Evolutionary conservation across 2,888 invertebrate genomes (phyloP).

Genomic region (Gnatocerus cornutus): DNA sequence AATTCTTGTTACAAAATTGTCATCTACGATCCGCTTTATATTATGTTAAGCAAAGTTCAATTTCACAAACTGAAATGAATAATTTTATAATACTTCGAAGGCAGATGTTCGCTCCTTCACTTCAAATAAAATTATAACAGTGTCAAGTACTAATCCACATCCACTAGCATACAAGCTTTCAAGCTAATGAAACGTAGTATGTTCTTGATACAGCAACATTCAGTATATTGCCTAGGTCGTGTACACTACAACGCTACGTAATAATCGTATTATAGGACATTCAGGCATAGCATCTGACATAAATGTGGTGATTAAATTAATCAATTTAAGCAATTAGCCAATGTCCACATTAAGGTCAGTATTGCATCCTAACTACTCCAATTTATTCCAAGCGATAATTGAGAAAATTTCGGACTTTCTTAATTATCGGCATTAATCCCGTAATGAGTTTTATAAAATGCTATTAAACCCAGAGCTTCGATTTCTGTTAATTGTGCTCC

Average conservation of each 20-base stretch:
- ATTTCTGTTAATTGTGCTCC: constrained; percentile 10
- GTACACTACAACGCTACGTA: background rate
- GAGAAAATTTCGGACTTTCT: constrained; percentile 24
- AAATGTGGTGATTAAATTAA: constrained; percentile 40
- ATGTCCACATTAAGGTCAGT: constrained; percentile 25
- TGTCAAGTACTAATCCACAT: background rate
- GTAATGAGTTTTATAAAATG: constrained; percentile 26
- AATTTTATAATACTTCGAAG: too few relatives aligned
- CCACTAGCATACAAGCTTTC: background rate
- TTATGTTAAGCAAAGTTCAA: too few relatives aligned
- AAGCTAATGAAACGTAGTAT: constrained; percentile 1
- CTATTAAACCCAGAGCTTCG: constrained; percentile 16
- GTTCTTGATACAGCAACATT: background rate
- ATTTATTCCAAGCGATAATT: constrained; percentile 29
- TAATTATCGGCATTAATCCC: constrained; percentile 19
- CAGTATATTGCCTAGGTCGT: background rate
- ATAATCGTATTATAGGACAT: constrained; percentile 21
- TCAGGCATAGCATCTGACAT: constrained; percentile 15
- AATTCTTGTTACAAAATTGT: too few relatives aligned
- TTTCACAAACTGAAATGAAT: too few relatives aligned
- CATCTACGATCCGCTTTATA: too few relatives aligned
- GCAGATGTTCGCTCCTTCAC: background rate
- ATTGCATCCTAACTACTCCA: constrained; percentile 4
- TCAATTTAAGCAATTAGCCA: constrained; percentile 39
- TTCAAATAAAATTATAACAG: constrained; percentile 2